Conservation (phyloP, 2,113 vertebrate genomes). For the Corythoichthys haematopterus region DNA sequence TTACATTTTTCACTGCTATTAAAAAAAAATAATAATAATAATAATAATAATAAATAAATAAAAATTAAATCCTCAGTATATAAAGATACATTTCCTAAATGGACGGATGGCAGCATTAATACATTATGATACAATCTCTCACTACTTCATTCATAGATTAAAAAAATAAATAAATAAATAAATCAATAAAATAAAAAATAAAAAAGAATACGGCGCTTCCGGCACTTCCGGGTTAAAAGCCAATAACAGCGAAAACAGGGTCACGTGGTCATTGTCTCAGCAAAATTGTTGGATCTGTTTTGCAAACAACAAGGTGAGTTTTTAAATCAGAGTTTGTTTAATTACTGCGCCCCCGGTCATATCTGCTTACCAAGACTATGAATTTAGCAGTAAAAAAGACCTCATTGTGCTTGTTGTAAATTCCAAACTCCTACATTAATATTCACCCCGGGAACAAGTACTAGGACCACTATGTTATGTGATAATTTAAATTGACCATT, state of each 20-base stretch:
- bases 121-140: too few species aligned
- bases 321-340: neutral
- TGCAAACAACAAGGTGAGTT: neutral
- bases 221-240: constrained; percentile 1
- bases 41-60: too few species aligned
- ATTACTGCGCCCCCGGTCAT: neutral
- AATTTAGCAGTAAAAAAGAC: neutral
- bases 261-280: neutral
- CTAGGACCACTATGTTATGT: too few species aligned
- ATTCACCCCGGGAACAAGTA: neutral
- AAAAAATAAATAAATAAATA: too few species aligned
- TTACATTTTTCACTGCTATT: too few species aligned
- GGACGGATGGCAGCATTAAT: too few species aligned
- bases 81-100: too few species aligned
- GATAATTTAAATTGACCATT: neutral
- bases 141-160: too few species aligned
- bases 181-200: too few species aligned
- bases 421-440: neutral
- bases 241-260: neutral
- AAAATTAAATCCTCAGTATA: too few species aligned
- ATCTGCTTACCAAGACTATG: neutral
- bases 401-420: neutral
- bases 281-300: neutral
- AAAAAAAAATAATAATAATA: too few species aligned
- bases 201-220: too few species aligned